A percentile compares a stretch with the other conserved stretches of the same genome.
Conservation (phyloP, 2,113 vertebrate genomes). For the Sus scrofa region T2T-Sscrofa CM000824.6:212123001-212123500, state of each 20-base stretch:
- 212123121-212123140: neutral
- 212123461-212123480: neutral
- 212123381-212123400: neutral
- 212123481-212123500: neutral
- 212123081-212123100: neutral
- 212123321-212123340: neutral
- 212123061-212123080: neutral
- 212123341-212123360: neutral
- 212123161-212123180: neutral
- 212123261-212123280: neutral
- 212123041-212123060: neutral
- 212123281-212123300: slow-evolving; percentile 9
- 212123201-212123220: neutral
- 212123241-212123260: neutral
- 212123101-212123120: neutral
- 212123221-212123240: neutral
- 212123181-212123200: neutral
- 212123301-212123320: neutral
- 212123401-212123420: neutral
- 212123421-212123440: neutral
- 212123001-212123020: neutral
- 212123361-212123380: neutral
- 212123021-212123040: neutral
- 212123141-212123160: neutral
- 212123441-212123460: neutral